Conservation (phyloP, 2,797 vertebrate species). For the Zalophus californianus region DNA sequence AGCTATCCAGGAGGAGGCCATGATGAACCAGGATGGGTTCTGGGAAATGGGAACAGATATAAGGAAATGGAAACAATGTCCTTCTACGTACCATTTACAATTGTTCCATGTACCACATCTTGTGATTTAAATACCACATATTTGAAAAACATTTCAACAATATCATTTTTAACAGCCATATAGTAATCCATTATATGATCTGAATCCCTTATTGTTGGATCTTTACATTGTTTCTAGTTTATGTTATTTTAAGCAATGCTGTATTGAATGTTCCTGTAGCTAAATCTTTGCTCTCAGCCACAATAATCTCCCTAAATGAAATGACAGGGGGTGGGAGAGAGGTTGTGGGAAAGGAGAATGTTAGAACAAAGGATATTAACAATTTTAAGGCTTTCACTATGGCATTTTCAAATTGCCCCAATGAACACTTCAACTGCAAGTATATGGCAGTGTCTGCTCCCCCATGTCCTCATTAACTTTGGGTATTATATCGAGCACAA, state of each 20-base stretch:
- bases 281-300: not conserved
- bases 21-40: not conserved
- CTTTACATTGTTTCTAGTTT: not conserved
- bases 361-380: not conserved
- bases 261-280: not conserved
- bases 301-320: not conserved
- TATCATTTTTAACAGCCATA: not conserved
- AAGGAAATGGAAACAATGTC: not conserved
- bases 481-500: not conserved
- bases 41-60: not conserved
- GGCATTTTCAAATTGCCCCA: not conserved
- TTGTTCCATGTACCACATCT: not conserved
- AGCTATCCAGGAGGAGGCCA: not conserved
- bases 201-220: not conserved
- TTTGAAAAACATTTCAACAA: not conserved
- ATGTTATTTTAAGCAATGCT: not conserved
- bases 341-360: not conserved
- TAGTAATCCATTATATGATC: not conserved
- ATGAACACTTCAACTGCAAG: not conserved
- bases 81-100: not conserved
- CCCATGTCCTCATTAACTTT: not conserved
- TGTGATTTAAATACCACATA: not conserved
- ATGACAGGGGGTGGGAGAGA: not conserved
- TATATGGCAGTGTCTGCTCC: not conserved
- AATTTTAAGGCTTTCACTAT: not conserved